phyloP scores from a whole-genome alignment of 2,113 vertebrate species.

The Eira barbara region DNA sequence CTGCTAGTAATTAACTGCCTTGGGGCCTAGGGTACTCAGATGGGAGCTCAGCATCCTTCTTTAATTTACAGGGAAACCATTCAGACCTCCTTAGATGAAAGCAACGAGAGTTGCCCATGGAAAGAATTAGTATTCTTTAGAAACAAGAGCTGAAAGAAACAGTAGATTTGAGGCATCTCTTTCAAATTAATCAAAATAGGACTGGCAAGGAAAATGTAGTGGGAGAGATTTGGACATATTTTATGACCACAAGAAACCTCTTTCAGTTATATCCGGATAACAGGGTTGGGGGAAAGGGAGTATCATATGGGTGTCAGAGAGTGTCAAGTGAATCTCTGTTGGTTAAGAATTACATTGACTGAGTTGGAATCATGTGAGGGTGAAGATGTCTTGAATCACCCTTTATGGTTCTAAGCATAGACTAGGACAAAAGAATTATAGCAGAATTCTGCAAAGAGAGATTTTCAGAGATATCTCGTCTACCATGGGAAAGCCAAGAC shows the following conservation, averaged over 20 bases:
- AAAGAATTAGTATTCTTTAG: constrained; percentile 49
- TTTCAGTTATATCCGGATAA: background rate
- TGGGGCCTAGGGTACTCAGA: background rate
- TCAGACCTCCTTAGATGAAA: constrained; percentile 51
- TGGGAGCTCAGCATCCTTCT: background rate
- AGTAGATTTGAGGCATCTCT: background rate
- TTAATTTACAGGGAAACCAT: constrained; percentile 34
- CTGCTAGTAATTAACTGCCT: constrained; percentile 48
- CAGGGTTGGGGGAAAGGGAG: background rate
- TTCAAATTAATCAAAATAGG: background rate
- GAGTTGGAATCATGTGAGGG: background rate
- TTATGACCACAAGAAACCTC: background rate
- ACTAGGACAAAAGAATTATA: background rate
- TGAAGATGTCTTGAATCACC: background rate
- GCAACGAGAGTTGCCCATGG: background rate
- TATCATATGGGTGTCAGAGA: no score
- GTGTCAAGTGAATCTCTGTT: fast-evolving
- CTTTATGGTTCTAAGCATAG: background rate
- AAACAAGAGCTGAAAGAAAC: constrained; percentile 22
- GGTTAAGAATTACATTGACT: background rate
- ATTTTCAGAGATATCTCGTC: background rate
- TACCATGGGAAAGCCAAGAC: background rate
- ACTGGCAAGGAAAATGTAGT: background rate
- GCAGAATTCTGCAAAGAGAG: background rate
- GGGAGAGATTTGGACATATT: background rate